A percentile compares a stretch with the other conserved stretches of the same genome.
Conservation (phyloP, 2,888 invertebrate genomes). For the Aleiodes testaceus region DNA sequence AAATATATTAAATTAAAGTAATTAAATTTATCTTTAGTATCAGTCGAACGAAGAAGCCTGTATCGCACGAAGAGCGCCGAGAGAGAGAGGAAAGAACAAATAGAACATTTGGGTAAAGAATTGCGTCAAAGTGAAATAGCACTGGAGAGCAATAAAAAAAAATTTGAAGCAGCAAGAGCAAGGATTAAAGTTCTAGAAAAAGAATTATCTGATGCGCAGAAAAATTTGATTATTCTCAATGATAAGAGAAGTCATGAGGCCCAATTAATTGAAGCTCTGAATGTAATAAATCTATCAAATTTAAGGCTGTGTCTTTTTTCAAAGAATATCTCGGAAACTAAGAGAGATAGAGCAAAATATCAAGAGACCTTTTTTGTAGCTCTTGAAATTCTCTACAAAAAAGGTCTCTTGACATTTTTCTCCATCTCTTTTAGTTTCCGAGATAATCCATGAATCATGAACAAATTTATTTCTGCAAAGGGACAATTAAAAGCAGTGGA, state of each 20-base stretch:
- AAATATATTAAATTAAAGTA: not conserved
- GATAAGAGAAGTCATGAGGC: constrained; percentile 80
- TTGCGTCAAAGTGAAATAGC: constrained; percentile 75
- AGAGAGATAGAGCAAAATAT: too few relatives aligned
- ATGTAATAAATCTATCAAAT: constrained; percentile 68
- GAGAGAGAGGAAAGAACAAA: constrained; percentile 75
- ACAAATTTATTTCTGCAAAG: constrained; percentile 50
- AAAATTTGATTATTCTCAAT: constrained; percentile 77
- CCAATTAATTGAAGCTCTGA: constrained; percentile 78
- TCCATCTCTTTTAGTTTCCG: too few relatives aligned
- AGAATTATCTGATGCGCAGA: constrained; percentile 77
- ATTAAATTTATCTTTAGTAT: constrained; percentile 34
- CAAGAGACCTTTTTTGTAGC: too few relatives aligned
- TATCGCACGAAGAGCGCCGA: constrained; percentile 75
- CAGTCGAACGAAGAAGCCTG: constrained; percentile 52
- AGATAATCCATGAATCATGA: too few relatives aligned
- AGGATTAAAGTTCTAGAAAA: constrained; percentile 81
- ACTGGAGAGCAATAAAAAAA: constrained; percentile 78
- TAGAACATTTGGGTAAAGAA: constrained; percentile 78
- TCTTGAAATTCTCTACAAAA: too few relatives aligned
- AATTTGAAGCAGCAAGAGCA: constrained; percentile 80
- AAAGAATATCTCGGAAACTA: too few relatives aligned
- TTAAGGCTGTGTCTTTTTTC: too few relatives aligned
- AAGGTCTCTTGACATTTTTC: too few relatives aligned
- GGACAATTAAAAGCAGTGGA: constrained; percentile 58